Evolutionary conservation across 2,888 invertebrate species (phyloP).

Genomic region (Trichopria drosophilae): DNA sequence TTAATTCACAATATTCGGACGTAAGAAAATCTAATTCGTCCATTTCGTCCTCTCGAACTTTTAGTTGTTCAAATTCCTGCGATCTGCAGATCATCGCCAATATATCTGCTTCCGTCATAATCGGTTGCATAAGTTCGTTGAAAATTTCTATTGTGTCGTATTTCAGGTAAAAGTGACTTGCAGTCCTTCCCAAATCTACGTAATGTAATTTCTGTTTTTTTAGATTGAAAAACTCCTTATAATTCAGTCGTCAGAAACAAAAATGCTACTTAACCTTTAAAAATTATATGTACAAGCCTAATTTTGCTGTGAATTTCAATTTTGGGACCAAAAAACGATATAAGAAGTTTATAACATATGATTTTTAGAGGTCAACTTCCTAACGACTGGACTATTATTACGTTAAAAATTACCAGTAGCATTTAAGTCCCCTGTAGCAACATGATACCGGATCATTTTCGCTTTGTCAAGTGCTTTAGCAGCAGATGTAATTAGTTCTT

Average conservation of each 20-base stretch:
- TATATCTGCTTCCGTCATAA: slow-evolving; percentile 85
- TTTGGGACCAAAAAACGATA: slow-evolving; percentile 7
- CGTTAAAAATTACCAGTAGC: slow-evolving; percentile 65
- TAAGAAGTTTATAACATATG: too few relatives aligned
- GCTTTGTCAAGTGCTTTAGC: slow-evolving; percentile 88
- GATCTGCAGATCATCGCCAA: slow-evolving; percentile 89
- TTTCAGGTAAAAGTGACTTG: slow-evolving; percentile 97
- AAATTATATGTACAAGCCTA: too few relatives aligned
- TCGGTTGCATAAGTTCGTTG: slow-evolving; percentile 77
- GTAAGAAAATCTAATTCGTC: slow-evolving; percentile 83
- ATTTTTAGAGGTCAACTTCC: too few relatives aligned
- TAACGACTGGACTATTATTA: slow-evolving; percentile 1
- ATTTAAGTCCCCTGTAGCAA: slow-evolving; percentile 77
- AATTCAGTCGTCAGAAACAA: too few relatives aligned
- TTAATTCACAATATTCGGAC: slow-evolving; percentile 74
- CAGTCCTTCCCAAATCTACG: slow-evolving; percentile 88
- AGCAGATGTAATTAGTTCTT: slow-evolving; percentile 76
- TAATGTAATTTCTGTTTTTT: not conserved
- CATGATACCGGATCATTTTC: slow-evolving; percentile 90
- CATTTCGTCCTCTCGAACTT: slow-evolving; percentile 93
- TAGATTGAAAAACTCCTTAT: not conserved
- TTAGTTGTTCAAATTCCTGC: slow-evolving; percentile 93
- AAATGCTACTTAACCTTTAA: slow-evolving; percentile 4
- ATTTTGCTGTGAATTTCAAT: too few relatives aligned
- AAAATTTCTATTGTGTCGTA: slow-evolving; percentile 93